Evolutionary conservation across 1,140 invertebrate genomes (phyloP).

Genomic region (Caenorhabditis tropicalis): DNA sequence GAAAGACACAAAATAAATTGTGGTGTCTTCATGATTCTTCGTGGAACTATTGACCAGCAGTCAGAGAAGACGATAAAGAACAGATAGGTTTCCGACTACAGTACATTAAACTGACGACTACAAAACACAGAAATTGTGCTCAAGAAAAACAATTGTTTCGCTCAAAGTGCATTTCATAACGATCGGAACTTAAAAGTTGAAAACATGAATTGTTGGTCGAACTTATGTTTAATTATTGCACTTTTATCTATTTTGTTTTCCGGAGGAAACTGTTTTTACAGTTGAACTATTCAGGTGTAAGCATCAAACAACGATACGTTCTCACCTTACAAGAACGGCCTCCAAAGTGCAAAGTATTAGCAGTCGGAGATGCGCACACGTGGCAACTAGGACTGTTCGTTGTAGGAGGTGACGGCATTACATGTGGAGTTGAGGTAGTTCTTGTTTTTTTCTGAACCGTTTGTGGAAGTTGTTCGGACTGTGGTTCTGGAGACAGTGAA

Average conservation of each 20-base stretch:
- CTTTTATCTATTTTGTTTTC: no score
- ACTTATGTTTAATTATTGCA: no score
- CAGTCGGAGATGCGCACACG: constrained; percentile 27
- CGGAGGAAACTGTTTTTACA: no score
- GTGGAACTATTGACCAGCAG: not conserved
- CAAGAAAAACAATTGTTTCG: no score
- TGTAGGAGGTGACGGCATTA: not conserved
- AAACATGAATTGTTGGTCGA: no score
- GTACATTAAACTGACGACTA: not conserved
- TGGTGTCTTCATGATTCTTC: no score
- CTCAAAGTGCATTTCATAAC: no score
- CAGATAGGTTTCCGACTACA: not conserved
- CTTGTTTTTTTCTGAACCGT: no score
- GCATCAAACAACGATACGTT: not conserved
- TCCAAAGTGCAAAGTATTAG: constrained; percentile 23
- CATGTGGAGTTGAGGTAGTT: not conserved
- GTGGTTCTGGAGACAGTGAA: not conserved
- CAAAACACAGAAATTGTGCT: not conserved
- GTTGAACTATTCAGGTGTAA: no score
- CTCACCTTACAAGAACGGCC: constrained; percentile 38
- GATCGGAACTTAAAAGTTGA: no score
- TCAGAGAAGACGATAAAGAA: not conserved
- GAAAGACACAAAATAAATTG: not conserved
- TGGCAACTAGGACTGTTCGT: not conserved
- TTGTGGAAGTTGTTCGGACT: not conserved